These are phyloP conservation scores for Dione vanillae DNA, from an alignment of 2,888 invertebrate species.

Conservation along the genomic window DNA sequence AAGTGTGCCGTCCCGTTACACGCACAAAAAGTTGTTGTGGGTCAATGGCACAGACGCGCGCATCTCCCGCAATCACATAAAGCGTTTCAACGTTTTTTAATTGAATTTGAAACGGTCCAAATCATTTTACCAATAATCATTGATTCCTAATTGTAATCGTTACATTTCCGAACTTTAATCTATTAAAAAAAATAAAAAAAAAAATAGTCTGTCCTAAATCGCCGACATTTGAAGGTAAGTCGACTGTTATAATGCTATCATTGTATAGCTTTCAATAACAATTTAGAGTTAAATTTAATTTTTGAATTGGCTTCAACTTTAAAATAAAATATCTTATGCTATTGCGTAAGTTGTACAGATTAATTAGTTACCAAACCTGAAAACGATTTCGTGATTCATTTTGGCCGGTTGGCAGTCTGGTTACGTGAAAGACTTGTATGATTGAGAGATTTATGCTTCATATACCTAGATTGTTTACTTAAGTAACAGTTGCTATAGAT, in stretches of 20 bases:
- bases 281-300: conserved; percentile 7
- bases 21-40: conserved; percentile 78
- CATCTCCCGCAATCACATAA: conserved; percentile 53
- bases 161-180: not conserved
- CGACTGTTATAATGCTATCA: not conserved
- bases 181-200: conserved; percentile 1
- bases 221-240: not conserved
- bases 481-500: not conserved
- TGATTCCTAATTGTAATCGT: conserved; percentile 11
- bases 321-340: conserved; percentile 7
- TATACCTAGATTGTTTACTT: conserved; percentile 13
- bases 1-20: conserved; percentile 79
- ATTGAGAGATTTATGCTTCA: conserved; percentile 14
- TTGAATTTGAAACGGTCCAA: conserved; percentile 42
- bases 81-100: conserved; percentile 49
- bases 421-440: conserved; percentile 5
- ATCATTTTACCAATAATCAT: conserved; percentile 28
- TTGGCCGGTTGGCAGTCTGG: conserved; percentile 11
- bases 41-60: conserved; percentile 77
- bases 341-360: conserved; percentile 12
- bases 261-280: not conserved
- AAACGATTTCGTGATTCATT: conserved; percentile 18
- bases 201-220: not conserved
- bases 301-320: conserved; percentile 2
- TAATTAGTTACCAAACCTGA: conserved; percentile 27